Evolutionary conservation across 2,888 invertebrate species (phyloP), one percentile per base, ranked within the genome.

Genomic region (Auanema freiburgensis): DNA sequence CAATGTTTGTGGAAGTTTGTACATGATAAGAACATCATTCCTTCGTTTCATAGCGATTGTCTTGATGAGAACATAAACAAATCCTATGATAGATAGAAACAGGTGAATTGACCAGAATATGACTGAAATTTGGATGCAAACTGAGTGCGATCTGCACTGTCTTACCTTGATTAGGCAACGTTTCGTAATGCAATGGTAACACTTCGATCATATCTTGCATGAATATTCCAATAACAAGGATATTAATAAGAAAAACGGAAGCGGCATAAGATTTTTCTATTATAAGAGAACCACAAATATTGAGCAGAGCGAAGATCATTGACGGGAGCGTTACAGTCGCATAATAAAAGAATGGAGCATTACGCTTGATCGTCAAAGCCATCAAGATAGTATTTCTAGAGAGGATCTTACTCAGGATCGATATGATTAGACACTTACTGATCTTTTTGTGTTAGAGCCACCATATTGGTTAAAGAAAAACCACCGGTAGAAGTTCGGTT

Each of bases 191-290:
- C 16, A 44, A 46, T 2, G 60, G 60, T 43, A 60, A 23, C 16
- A 49, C 44, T n/a, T 43, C 44, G 14, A 21, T 43, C 5, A 44
- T 51, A 54, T 60, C 54, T 8, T 51, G 44, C 23, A 60, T 16
- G 33, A 60, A 60, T 0, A 46, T 6, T 5, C 53, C 60, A 40
- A 60, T 60, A 14, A 43, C 5, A 10, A 53, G 16, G 16, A 60
- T 60, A 25, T 60, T 60, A 24, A 54, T 18, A 8, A 60, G 18
- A 16, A 42, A 60, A 12, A 60, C 14, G 21, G n/a, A 18, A 6
- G 55, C 4, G 1, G 60, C 18, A 25, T 54, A 23, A 10, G 18
- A 41, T 16, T 40, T 46, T 1, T 44, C 12, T 8, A 16, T 11
- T 23, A 42, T 25, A 6, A 60, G 23, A 25, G 55, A 46, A 1